These are phyloP conservation scores for Chelon labrosus DNA, from an alignment of 2,797 vertebrate species.

Conservation along the genomic window DNA sequence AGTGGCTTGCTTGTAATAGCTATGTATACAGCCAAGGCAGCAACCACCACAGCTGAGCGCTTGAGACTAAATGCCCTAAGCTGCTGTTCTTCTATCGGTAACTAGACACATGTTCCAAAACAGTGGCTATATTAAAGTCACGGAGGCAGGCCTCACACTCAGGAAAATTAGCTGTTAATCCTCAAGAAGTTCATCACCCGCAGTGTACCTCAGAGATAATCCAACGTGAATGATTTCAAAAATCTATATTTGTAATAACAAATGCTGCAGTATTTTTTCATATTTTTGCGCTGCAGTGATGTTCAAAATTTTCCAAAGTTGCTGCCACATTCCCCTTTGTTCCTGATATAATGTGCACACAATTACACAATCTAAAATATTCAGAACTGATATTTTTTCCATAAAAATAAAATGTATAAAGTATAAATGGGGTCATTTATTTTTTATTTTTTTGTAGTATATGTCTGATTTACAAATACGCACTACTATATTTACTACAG, in stretches of 20 bases:
- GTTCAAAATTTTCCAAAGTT: slow-evolving; percentile 7
- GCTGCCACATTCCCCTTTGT: neutral
- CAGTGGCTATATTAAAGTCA: slow-evolving; percentile 1
- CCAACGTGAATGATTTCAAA: neutral
- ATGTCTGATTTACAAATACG: neutral
- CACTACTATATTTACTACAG: neutral
- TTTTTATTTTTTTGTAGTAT: neutral
- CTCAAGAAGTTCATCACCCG: neutral
- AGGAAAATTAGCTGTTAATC: neutral
- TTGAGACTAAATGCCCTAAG: neutral
- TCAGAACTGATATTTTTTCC: neutral
- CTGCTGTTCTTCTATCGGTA: too few species aligned
- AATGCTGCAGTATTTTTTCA: slow-evolving; percentile 3
- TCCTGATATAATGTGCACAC: neutral
- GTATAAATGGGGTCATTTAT: neutral
- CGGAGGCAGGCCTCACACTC: neutral
- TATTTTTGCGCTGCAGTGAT: neutral
- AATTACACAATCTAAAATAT: neutral
- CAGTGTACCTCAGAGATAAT: neutral
- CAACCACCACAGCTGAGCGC: slow-evolving; percentile 15
- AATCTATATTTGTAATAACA: neutral
- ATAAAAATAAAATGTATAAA: too few species aligned
- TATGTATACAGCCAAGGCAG: slow-evolving; percentile 9
- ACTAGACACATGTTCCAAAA: neutral
- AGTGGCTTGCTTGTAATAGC: slow-evolving; percentile 31